Evolutionary conservation across 2,113 vertebrate genomes (phyloP), one percentile per base, ranked within the genome.

Genomic region (Cynocephalus volans): DNA sequence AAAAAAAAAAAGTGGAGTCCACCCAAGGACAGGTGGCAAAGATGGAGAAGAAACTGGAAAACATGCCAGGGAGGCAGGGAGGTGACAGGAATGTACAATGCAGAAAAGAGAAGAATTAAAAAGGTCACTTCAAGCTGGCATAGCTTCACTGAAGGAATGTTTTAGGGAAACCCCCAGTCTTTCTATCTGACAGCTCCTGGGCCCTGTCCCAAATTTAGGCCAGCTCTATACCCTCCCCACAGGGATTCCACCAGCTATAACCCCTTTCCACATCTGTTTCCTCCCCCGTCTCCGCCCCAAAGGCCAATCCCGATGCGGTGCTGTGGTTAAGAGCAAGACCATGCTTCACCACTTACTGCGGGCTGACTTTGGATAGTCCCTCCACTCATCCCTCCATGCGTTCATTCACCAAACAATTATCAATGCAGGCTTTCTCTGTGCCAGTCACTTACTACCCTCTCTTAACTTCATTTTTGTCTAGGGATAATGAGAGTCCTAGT

Each of bases 321-420:
- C 45, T 72, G 7, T 41, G 9, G 10, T 86, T 56, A 82, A 69
- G 45, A 62, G 23, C 33, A 58, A 70, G 33, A 67, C 14, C 1
- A 1, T 1, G 0, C 26, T 56, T 21, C 17, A 8, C 65, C 14
- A 31, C 1, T 54, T 64, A 6, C 9, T 24, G 3, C 26, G 26
- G 2, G 93, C 26, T 8, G 56, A 26, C 31, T 60, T 48, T 6
- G 26, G 28, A 11, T 28, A 12, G 1, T 26, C 60, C 6, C 1
- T 83, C 54, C 15, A 26, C n/a, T 19, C 26, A n/a, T 14, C 28
- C 6, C 58, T 62, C 48, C 48, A 33, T 33, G 31, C 26, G 23
- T 58, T 17, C 69, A 48, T 58, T 28, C 6, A 33, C 60, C 60
- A 11, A 52, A 33, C 75, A 52, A 33, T 17, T 52, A 50, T n/a